A percentile compares a stretch with the other conserved stretches of the same genome.
Conservation (phyloP, 2,113 vertebrate genomes). For the Procavia capensis region DNA sequence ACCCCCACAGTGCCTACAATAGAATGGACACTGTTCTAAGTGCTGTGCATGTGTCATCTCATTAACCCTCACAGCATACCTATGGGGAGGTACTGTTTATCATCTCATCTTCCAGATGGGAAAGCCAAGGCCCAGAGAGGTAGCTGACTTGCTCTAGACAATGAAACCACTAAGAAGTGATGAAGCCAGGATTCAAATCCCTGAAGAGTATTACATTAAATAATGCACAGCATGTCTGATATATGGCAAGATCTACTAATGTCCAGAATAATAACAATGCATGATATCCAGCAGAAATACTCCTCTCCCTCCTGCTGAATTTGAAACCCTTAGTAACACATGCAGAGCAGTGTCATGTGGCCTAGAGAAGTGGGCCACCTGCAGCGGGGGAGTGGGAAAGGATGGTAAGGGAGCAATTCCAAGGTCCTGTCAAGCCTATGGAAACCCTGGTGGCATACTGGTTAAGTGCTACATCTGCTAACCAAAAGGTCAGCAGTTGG, state of each 20-base stretch:
- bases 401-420: neutral
- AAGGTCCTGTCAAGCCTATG: neutral
- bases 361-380: neutral
- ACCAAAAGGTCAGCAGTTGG: neutral
- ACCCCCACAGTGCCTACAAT: neutral
- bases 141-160: neutral
- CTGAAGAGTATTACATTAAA: neutral
- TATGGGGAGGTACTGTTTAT: neutral
- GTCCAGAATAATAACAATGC: neutral
- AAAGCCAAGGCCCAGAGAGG: neutral
- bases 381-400: neutral
- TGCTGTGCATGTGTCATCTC: fast-evolving
- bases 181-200: neutral
- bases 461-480: neutral
- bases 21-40: neutral
- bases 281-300: neutral
- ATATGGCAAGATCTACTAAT: neutral
- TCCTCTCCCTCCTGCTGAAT: neutral
- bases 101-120: neutral
- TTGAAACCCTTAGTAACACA: neutral
- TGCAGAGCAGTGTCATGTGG: neutral
- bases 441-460: neutral
- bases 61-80: neutral
- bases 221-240: neutral
- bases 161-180: neutral